These are phyloP conservation scores for Elephantulus edwardii DNA, from an alignment of 2,113 vertebrate species.

Conservation along the genomic window DNA sequence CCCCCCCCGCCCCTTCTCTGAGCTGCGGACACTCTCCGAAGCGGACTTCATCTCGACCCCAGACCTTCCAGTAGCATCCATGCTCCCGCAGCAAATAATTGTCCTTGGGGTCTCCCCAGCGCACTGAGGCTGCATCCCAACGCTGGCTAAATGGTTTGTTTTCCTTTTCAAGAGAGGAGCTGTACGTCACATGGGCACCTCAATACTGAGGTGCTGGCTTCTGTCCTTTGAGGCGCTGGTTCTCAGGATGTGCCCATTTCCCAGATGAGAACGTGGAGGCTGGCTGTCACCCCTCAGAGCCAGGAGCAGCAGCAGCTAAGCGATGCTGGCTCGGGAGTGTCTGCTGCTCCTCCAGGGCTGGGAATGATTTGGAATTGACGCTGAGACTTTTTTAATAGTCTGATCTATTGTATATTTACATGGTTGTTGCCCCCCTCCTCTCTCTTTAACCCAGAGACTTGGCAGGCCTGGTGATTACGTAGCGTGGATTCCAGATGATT, in stretches of 20 bases:
- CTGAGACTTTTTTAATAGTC: constrained; percentile 30
- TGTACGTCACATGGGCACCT: accelerated
- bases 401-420: constrained; percentile 34
- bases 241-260: not conserved
- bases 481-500: constrained; percentile 23
- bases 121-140: constrained; percentile 30
- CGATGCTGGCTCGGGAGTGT: not conserved
- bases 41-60: not conserved
- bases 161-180: not conserved
- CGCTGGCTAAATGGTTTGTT: not conserved
- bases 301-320: not conserved
- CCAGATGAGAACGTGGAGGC: not conserved
- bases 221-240: too few species aligned
- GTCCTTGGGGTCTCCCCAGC: constrained; percentile 9
- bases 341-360: not conserved
- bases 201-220: accelerated
- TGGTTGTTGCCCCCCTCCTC: not conserved
- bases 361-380: not conserved
- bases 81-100: constrained; percentile 8
- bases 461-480: not conserved
- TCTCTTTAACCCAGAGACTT: constrained; percentile 14
- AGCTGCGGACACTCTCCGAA: not conserved
- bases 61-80: constrained; percentile 30
- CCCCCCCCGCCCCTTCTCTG: constrained; percentile 28
- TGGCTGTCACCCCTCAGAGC: accelerated